phyloP scores from a whole-genome alignment of 1,140 invertebrate species.

The Heterodera schachtii region DNA sequence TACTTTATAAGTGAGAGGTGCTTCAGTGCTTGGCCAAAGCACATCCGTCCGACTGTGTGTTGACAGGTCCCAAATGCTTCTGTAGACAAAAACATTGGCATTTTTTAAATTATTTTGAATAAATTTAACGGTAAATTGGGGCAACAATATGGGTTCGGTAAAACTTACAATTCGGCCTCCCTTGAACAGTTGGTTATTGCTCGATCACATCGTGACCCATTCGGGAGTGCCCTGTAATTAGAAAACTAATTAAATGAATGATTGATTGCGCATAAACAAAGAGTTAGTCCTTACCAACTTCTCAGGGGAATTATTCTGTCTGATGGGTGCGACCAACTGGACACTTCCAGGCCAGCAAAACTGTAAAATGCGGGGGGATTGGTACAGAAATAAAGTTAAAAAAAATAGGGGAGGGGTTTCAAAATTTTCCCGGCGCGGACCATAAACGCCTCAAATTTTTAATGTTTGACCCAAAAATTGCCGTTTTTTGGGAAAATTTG shows the following conservation, averaged over 20 bases:
- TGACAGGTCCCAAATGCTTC: conserved; percentile 38
- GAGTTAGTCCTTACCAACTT: conserved; percentile 9
- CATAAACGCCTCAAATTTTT: too few species aligned
- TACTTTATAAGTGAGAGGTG: conserved; percentile 44
- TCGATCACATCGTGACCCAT: conserved; percentile 20
- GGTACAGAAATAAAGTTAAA: too few species aligned
- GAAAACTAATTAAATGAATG: not conserved
- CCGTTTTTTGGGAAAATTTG: too few species aligned
- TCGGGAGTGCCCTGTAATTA: conserved; percentile 14
- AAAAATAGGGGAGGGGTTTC: too few species aligned
- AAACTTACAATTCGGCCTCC: conserved; percentile 44
- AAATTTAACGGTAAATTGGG: too few species aligned
- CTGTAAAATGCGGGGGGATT: conserved; percentile 14
- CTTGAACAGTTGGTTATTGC: conserved; percentile 48
- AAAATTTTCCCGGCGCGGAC: too few species aligned
- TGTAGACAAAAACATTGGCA: not conserved
- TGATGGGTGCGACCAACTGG: conserved; percentile 46
- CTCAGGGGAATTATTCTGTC: conserved; percentile 43
- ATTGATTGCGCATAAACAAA: not conserved
- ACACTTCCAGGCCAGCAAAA: conserved; percentile 50
- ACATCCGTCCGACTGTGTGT: conserved; percentile 46
- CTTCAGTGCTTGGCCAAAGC: conserved; percentile 43
- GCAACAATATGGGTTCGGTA: not conserved
- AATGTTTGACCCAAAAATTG: too few species aligned
- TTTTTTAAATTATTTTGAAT: not conserved